phyloP scores from a whole-genome alignment of 2,113 vertebrate genomes.

The Columba janthina region DNA sequence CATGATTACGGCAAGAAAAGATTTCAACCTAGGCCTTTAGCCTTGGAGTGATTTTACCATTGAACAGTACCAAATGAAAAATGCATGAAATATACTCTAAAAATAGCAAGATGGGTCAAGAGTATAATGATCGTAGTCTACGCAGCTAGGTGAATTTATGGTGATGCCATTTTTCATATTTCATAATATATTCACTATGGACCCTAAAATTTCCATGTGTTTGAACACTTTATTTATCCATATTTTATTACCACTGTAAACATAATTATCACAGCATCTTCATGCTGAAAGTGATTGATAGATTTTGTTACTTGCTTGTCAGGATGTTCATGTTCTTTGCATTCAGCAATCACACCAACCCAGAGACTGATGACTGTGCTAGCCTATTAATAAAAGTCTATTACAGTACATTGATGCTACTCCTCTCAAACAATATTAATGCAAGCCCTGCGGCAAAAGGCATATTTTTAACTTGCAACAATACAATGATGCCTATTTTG shows the following conservation, averaged over 20 bases:
- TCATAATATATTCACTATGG: neutral
- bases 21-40: neutral
- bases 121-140: neutral
- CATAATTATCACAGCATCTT: slow-evolving; percentile 54
- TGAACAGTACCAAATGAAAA: neutral
- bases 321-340: slow-evolving; percentile 13
- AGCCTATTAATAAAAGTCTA: slow-evolving; percentile 54
- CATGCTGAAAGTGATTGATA: slow-evolving; percentile 26
- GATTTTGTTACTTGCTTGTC: slow-evolving; percentile 45
- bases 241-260: slow-evolving; percentile 54
- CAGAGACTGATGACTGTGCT: slow-evolving; percentile 47
- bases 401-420: slow-evolving; percentile 29
- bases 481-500: neutral
- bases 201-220: slow-evolving; percentile 2
- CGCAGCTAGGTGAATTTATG: neutral
- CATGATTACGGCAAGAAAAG: neutral
- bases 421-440: slow-evolving; percentile 41
- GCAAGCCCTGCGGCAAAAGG: neutral
- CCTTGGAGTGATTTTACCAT: neutral
- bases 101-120: slow-evolving; percentile 32
- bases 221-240: slow-evolving; percentile 34
- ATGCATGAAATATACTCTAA: neutral
- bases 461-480: slow-evolving; percentile 37
- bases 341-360: slow-evolving; percentile 4
- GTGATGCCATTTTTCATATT: neutral